Conservation (phyloP, 2,797 vertebrate species). For the Rhabdophis nuchalis region DNA sequence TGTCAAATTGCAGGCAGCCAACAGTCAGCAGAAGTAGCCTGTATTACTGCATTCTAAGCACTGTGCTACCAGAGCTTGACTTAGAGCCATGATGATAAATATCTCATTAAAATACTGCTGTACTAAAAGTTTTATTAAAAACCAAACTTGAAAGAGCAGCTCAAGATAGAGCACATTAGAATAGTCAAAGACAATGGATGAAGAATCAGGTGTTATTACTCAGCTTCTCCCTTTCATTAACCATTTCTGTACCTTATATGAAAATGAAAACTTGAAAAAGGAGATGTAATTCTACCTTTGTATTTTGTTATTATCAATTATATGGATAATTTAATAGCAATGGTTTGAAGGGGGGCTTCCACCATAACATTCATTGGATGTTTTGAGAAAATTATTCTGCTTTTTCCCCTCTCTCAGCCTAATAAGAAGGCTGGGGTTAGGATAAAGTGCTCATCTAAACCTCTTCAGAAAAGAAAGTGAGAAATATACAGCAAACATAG, state of each 20-base stretch:
- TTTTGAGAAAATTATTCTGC: neutral
- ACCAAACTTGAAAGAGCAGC: neutral
- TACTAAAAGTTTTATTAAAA: neutral
- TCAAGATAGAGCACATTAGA: neutral
- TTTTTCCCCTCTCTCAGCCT: no score
- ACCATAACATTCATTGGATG: neutral
- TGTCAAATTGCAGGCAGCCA: no score
- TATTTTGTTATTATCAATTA: neutral
- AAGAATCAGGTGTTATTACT: neutral
- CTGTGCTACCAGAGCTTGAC: no score
- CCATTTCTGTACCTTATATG: neutral
- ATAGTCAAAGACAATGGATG: neutral
- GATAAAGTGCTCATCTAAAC: neutral
- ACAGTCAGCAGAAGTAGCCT: no score
- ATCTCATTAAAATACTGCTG: neutral
- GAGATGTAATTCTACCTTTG: neutral
- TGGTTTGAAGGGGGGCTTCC: neutral
- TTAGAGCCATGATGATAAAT: neutral
- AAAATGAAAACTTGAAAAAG: neutral
- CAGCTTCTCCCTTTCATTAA: neutral
- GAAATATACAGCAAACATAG: neutral
- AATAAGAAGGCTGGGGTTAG: neutral
- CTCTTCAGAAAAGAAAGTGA: neutral
- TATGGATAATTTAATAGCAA: neutral
- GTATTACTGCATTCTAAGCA: no score